Evolutionary conservation across 2,797 vertebrate species (phyloP), one percentile per base, ranked within the genome.

Genomic region (Botia kubotai): DNA sequence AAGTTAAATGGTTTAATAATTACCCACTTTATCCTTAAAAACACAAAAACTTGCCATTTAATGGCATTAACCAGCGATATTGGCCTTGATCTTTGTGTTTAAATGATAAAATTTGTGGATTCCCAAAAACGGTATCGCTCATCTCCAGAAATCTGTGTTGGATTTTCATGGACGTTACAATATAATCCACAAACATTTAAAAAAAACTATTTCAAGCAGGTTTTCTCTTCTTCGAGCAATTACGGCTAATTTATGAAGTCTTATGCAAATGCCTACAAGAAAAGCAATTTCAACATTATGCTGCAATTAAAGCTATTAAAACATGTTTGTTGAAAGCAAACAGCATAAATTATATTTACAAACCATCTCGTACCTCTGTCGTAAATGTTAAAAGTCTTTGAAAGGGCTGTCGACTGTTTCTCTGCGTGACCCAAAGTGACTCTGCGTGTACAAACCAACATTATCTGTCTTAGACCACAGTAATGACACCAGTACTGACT

Each of bases 381-480:
- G 26, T 66, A 29, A 73, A 46, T 46, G 19, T 53, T 46, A 21
- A 16, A 58, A 65, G 26, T 60, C 11, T 39, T 70, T 71, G 23
- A 80, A 48, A n/a, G 53, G 48, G 53, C 19, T 73, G 29, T 53
- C 55, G 70, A 72, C 19, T 73, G 29, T 11, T 36, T 29, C 16
- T 72, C 46, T 55, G 50, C 52, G 29, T 73, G 62, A 68, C 70
- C 46, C 14, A n/a, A 11, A 72, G 77, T 53, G 23, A 8, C 57
- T 48, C 68, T 39, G 6, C 17, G 7, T 36, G 57, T 43, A 33
- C 53, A 33, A 70, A 50, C 76, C 76, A 78, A 33, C 70, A 70
- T 50, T 90, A 79, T 91, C 87, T 79, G 77, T 76, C 77, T 76
- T 62, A 80, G 33, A 86, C 87, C 74, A 87, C 91, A 93, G 91